Conservation (phyloP, 2,797 vertebrate genomes). For the Syngnathus acus region DNA sequence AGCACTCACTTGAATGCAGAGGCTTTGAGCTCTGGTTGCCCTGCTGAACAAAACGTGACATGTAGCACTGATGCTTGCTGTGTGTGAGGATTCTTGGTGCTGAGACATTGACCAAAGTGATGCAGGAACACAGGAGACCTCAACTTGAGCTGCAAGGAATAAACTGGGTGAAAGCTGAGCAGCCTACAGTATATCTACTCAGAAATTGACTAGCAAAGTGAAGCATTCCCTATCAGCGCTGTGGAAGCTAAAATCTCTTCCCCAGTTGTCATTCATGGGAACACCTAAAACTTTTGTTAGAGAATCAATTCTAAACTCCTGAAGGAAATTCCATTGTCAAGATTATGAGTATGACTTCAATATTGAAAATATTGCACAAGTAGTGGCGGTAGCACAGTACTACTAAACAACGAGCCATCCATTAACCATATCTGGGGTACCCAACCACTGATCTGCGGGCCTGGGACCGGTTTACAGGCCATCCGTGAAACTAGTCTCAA, state of each 20-base stretch:
- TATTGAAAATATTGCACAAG: neutral
- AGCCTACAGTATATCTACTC: constrained; percentile 54
- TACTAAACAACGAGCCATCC: neutral
- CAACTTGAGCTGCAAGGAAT: constrained; percentile 73
- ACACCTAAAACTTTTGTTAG: constrained; percentile 26
- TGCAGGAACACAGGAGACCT: constrained; percentile 58
- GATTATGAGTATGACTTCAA: constrained; percentile 18
- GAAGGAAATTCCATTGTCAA: constrained; percentile 25
- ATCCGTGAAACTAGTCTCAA: no score
- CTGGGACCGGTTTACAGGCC: no score
- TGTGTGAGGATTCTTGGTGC: constrained; percentile 29
- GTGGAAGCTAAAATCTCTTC: constrained; percentile 57
- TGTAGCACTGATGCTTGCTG: constrained; percentile 42
- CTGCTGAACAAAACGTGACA: constrained; percentile 21
- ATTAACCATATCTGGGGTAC: neutral
- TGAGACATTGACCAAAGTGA: constrained; percentile 44
- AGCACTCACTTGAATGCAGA: constrained; percentile 23
- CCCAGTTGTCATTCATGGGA: constrained; percentile 38
- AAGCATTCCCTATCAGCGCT: constrained; percentile 60
- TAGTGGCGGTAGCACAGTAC: neutral
- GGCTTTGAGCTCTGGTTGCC: constrained; percentile 25
- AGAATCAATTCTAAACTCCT: constrained; percentile 23
- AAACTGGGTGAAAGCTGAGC: constrained; percentile 70
- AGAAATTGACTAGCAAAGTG: constrained; percentile 68
- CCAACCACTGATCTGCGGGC: no score